These are phyloP conservation scores for Leptonema lineaticorne DNA, from an alignment of 1,140 invertebrate genomes.

Conservation along the genomic window DNA sequence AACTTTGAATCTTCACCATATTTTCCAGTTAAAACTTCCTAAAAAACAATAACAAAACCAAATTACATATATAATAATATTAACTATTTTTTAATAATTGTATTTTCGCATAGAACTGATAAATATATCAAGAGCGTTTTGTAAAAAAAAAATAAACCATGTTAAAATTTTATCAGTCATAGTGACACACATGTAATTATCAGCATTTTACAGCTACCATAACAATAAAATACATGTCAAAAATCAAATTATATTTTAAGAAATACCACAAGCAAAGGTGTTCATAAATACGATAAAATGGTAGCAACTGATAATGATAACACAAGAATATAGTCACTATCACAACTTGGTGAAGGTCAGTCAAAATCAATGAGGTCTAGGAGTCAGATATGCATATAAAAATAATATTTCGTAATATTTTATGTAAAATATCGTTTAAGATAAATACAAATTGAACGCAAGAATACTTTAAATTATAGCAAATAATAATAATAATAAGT, in stretches of 20 bases:
- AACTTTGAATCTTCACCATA: slow-evolving; percentile 99
- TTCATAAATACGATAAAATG: not conserved
- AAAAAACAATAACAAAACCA: slow-evolving; percentile 43
- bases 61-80: not conserved
- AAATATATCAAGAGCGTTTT: too few relatives aligned
- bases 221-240: too few relatives aligned
- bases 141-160: too few relatives aligned
- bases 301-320: not conserved
- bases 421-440: too few relatives aligned
- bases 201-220: too few relatives aligned
- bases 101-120: too few relatives aligned
- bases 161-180: too few relatives aligned
- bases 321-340: not conserved
- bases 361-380: not conserved
- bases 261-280: not conserved
- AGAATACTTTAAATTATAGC: too few relatives aligned
- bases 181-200: too few relatives aligned
- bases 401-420: too few relatives aligned
- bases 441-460: too few relatives aligned
- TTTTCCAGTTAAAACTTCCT: slow-evolving; percentile 98
- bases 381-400: not conserved
- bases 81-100: too few relatives aligned
- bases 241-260: not conserved
- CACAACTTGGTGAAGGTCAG: not conserved
- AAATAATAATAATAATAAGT: not conserved